Conservation (phyloP, 2,888 invertebrate genomes). For the Sinhomidia bicolor region DNA sequence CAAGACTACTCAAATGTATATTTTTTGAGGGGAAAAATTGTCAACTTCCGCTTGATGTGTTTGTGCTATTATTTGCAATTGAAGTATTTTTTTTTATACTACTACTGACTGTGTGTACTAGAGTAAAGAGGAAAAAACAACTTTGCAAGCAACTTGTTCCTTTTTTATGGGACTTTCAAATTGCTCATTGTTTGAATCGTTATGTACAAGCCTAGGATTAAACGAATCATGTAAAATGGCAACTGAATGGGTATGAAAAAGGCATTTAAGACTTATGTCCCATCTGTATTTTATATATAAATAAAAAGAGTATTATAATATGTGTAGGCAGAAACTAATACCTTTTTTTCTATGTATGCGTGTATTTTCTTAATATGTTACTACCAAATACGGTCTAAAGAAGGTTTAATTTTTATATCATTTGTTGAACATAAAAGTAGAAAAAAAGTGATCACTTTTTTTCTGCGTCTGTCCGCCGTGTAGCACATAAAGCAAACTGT, state of each 20-base stretch:
- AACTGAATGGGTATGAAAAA: constrained; percentile 7
- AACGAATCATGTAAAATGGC: constrained; percentile 58
- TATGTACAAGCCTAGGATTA: constrained; percentile 45
- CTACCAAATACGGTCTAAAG: constrained; percentile 34
- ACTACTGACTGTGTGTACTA: no score
- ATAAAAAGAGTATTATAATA: background rate
- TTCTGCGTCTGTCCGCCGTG: background rate
- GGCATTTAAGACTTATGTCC: background rate
- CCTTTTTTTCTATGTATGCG: constrained; percentile 8
- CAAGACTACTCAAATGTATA: background rate
- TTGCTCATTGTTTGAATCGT: constrained; percentile 20
- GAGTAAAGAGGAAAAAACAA: no score
- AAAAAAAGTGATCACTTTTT: constrained; percentile 45
- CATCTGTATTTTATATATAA: constrained; percentile 1
- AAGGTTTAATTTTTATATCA: constrained; percentile 55
- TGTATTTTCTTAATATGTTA: constrained; percentile 21
- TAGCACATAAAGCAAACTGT: background rate
- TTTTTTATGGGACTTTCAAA: constrained; percentile 20
- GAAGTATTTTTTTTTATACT: constrained; percentile 16
- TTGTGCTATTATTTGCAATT: constrained; percentile 12
- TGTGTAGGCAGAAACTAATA: constrained; percentile 49
- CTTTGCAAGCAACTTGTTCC: constrained; percentile 3
- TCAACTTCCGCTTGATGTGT: constrained; percentile 51
- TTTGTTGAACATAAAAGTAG: constrained; percentile 32
- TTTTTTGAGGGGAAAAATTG: constrained; percentile 31